Base-by-base conservation (phyloP, 2,113 vertebrate genomes). In the Pogonocichla stellata region DNA sequence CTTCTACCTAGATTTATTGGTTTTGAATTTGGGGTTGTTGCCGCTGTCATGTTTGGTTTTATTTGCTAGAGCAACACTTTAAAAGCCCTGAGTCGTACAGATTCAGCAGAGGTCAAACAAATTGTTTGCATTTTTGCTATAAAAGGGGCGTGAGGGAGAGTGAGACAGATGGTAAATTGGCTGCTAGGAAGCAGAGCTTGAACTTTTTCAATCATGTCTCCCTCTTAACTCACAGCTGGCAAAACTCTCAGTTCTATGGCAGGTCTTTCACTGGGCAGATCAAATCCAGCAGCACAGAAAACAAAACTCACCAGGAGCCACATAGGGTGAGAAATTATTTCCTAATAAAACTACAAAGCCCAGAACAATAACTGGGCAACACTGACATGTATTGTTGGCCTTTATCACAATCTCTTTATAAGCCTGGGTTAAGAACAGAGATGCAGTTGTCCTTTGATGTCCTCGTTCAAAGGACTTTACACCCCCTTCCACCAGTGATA, bases 261-360 rank as follows among this genome's bases (percentile, higher is more conserved):
- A 94, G 92, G 82, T 95, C 91, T 98, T 96, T 95, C n/a, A 48
- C 86, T 92, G 93, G 95, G 85, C 87, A 97, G 96, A 97, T 97
- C 95, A 95, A 80, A 96, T 93, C 77, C 43, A 87, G 97, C 92
- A 96, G 96, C 91, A 96, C 77, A 93, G 94, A 97, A 94, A 98
- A 97, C 96, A 96, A 96, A 96, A 92, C 85, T 36, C 87, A 92
- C 94, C 91, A 92, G 96, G 97, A 97, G 89, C 90, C 90, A 71
- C 86, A 81, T 74, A 50, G 65, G 92, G 96, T 90, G 92, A 97
- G 95, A 97, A 97, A 98, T 98, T 96, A 98, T 97, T 98, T 98
- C 97, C 97, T 97, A 98, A 98, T 98, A 98, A 98, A 98, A 98
- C 97, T 97, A 98, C 96, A 98, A 98, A 98, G 98, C 86, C 91